Evolutionary conservation across 92 coral and sea anemone species (phyloP), one percentile per base, ranked within the genome.

Genomic region (Zoanthus sociatus): DNA sequence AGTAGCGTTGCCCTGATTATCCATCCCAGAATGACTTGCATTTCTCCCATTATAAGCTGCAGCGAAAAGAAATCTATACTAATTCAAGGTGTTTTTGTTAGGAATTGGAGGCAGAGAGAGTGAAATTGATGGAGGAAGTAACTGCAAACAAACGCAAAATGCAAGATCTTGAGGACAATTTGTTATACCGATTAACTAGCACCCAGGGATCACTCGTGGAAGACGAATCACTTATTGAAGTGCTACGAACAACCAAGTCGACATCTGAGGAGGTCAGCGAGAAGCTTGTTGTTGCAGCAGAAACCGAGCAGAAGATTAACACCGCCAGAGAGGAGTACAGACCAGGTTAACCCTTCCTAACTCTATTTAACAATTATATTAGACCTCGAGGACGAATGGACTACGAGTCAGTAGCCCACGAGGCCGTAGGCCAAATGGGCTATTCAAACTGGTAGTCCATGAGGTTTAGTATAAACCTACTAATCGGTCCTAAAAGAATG

Each of bases 161-260:
- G 99, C 79, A 97, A 77, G 99, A 97, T 91, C 92, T 97, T 54
- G 99, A 97, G 78, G 99, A 97, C 84, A 97, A 97, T 21, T 88
- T 97, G 67, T 86, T 97, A 64, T 95, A 95, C 90, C 92, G 98
- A 64, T 84, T 97, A 78, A 97, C 99, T 73, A 97, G 99, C 79
- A 97, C 99, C 89, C 98, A 97, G 92, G 99, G 99, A 79, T 97
- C 99, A 44, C 93, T 97, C 12, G 99, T 97, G 60, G 99, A 97
- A 83, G 99, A 97, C 89, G 99, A 97, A 91, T 97, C 99, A 4
- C 91, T 97, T 66, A 97, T 97, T 76, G 94, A 96, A 84, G 99
- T 97, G 26, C 96, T 97, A n/a, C 90, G 99, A 73, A 90, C 88
- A 12, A 97, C 99, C 6, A 97, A 97, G 83, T 76, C 97, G 5